phyloP scores from a whole-genome alignment of 2,888 invertebrate species.

The Leptopilina myrica region DNA sequence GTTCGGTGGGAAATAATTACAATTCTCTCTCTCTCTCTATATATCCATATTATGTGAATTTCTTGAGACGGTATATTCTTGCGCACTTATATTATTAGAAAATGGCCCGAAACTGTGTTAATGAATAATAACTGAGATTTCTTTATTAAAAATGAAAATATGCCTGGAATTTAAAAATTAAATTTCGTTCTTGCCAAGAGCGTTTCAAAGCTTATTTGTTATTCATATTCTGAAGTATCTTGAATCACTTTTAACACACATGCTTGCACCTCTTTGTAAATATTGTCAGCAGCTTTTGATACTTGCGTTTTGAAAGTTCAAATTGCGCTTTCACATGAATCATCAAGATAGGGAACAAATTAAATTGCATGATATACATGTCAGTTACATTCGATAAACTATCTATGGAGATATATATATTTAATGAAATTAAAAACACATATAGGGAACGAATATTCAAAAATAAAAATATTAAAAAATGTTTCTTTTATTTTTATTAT shows the following conservation, averaged over 20 bases:
- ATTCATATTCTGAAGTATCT: constrained; percentile 25
- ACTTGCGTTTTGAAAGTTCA: neutral
- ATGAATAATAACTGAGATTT: constrained; percentile 13
- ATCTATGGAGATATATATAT: neutral
- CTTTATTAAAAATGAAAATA: neutral
- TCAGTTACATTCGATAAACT: neutral
- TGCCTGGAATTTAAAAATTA: constrained; percentile 10
- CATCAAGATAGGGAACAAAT: constrained; percentile 17
- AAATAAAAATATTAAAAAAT: too few species aligned
- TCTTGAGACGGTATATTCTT: neutral
- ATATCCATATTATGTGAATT: neutral
- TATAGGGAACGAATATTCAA: too few species aligned
- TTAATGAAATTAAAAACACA: neutral
- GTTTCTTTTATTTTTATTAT: too few species aligned
- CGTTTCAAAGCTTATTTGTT: constrained; percentile 11
- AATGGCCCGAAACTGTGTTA: neutral
- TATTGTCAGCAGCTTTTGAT: constrained; percentile 24
- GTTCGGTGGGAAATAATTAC: neutral
- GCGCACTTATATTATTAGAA: constrained; percentile 6
- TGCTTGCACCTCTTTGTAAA: constrained; percentile 21
- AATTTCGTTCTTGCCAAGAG: neutral
- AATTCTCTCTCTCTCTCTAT: neutral
- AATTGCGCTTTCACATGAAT: constrained; percentile 13
- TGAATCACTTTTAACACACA: constrained; percentile 26
- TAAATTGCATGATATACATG: neutral